Conservation (phyloP, 2,113 vertebrate species). For the Macaca nemestrina region DNA sequence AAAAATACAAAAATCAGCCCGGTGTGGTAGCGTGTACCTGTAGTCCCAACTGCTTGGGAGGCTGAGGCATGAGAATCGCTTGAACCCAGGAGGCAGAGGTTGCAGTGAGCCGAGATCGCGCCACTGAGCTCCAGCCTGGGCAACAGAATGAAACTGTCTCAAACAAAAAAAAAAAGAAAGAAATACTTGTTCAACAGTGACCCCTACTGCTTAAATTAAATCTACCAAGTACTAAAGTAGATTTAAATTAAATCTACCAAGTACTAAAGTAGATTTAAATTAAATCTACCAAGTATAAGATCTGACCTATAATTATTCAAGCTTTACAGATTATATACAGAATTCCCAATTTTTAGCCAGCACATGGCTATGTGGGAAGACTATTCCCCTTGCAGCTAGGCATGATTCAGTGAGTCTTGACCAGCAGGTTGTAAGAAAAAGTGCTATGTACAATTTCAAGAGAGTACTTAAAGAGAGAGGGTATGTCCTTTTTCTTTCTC, state of each 20-base stretch:
- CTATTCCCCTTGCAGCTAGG: background rate
- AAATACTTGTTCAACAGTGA: conserved; percentile 31
- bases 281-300: background rate
- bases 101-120: too few species aligned
- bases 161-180: background rate
- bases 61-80: background rate
- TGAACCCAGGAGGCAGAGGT: background rate
- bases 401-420: background rate
- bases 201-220: conserved; percentile 36
- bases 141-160: too few species aligned
- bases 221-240: background rate
- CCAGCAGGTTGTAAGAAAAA: background rate
- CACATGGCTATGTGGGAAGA: background rate
- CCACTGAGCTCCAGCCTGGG: too few species aligned
- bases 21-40: background rate
- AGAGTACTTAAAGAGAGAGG: background rate
- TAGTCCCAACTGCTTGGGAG: background rate
- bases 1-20: background rate
- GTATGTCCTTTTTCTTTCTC: background rate
- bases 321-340: background rate
- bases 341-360: background rate
- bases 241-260: too few species aligned
- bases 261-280: too few species aligned
- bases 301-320: background rate
- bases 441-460: background rate